Percentiles rank a stretch among this genome's conserved stretches.
Evolutionary conservation across 92 coral and sea anemone genomes (phyloP).

Genomic region (Palythoa caribaeorum): DNA sequence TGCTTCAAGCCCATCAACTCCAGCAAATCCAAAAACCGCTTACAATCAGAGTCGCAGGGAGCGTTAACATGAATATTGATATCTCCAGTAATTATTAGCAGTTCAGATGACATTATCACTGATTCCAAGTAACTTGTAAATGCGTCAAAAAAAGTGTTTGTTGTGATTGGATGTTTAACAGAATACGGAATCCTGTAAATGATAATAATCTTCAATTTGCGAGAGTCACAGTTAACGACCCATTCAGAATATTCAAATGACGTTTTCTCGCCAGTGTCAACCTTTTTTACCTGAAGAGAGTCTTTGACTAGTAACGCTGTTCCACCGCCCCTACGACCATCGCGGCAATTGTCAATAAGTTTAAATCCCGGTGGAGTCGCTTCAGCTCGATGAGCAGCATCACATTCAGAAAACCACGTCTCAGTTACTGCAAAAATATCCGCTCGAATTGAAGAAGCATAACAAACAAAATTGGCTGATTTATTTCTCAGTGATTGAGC

Average conservation of each 20-base stretch:
- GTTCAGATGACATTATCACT: constrained; percentile 43
- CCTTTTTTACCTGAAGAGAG: constrained; percentile 19
- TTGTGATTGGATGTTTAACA: constrained; percentile 32
- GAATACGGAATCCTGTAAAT: constrained; percentile 56
- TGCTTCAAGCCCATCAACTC: constrained; percentile 47
- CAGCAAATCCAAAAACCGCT: constrained; percentile 31
- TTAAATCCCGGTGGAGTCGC: not conserved
- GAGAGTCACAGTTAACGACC: constrained; percentile 39
- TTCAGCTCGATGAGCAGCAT: constrained; percentile 14
- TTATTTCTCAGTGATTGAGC: constrained; percentile 43
- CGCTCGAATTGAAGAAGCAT: constrained; percentile 28
- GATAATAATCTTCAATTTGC: constrained; percentile 37
- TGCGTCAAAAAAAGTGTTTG: constrained; percentile 34
- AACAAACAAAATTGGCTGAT: constrained; percentile 46
- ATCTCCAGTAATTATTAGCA: constrained; percentile 20
- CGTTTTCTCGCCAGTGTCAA: constrained; percentile 9
- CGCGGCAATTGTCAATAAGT: not conserved
- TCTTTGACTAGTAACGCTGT: constrained; percentile 19
- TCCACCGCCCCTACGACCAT: constrained; percentile 44
- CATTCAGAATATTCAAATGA: constrained; percentile 66
- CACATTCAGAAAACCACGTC: not conserved
- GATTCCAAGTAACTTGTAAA: constrained; percentile 38
- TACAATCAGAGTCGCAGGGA: constrained; percentile 20
- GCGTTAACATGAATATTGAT: constrained; percentile 31
- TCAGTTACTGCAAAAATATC: constrained; percentile 58